phyloP scores from a whole-genome alignment of 2,113 vertebrate genomes.

The Corythoichthys haematopterus region DNA sequence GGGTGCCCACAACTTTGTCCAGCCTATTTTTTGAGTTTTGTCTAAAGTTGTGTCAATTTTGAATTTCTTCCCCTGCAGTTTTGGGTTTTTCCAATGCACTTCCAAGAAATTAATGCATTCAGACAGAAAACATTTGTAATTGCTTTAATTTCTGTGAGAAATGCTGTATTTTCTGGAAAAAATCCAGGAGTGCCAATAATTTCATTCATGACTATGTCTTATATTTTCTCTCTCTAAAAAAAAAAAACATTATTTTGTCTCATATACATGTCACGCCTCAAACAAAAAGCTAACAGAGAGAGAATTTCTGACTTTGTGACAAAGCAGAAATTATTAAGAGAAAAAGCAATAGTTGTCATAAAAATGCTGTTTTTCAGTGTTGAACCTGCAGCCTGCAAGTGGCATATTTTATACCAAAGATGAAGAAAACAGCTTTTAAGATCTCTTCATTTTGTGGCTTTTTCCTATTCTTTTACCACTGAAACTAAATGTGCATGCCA shows the following conservation, averaged over 20 bases:
- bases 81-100: too few species aligned
- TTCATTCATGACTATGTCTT: too few species aligned
- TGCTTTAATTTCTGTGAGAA: too few species aligned
- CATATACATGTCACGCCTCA: slow-evolving; percentile 95
- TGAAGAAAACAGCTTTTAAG: slow-evolving; percentile 74
- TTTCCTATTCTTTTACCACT: slow-evolving; percentile 42
- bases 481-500: slow-evolving; percentile 37
- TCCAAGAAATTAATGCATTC: too few species aligned
- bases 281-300: slow-evolving; percentile 59
- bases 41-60: too few species aligned
- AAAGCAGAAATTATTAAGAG: slow-evolving; percentile 71
- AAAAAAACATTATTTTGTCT: slow-evolving; percentile 65
- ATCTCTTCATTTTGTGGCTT: slow-evolving; percentile 53
- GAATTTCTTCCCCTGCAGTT: too few species aligned
- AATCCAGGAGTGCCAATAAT: too few species aligned
- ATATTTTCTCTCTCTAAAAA: not conserved
- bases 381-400: slow-evolving; percentile 91
- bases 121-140: not conserved
- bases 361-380: slow-evolving; percentile 84
- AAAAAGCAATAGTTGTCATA: slow-evolving; percentile 92
- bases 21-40: too few species aligned
- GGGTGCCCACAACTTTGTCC: too few species aligned
- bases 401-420: slow-evolving; percentile 99
- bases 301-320: slow-evolving; percentile 52
- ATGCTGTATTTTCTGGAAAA: too few species aligned